phyloP scores from a whole-genome alignment of 2,888 invertebrate genomes.

The Ptychoptera albimana region DNA sequence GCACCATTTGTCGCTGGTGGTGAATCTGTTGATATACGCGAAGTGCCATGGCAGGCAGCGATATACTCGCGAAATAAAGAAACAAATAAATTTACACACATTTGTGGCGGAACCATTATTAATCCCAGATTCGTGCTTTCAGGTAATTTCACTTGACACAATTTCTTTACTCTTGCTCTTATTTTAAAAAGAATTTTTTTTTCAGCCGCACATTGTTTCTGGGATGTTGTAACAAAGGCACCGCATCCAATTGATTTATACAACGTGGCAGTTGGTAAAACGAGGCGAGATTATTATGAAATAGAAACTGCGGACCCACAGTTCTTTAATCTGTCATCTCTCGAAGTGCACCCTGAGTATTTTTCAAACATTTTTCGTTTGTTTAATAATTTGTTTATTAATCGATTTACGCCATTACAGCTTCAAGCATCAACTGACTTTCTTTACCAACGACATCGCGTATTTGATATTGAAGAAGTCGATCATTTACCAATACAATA shows the following conservation, averaged over 20 bases:
- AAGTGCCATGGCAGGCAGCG: constrained; percentile 9
- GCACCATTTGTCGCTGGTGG: constrained; percentile 3
- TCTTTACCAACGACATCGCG: too few relatives aligned
- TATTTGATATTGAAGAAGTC: too few relatives aligned
- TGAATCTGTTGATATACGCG: background rate
- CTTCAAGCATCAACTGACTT: too few relatives aligned
- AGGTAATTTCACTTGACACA: background rate
- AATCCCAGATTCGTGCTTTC: constrained; percentile 7
- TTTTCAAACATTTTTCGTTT: too few relatives aligned
- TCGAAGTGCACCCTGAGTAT: constrained; percentile 5
- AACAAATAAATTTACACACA: background rate
- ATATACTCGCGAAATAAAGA: background rate
- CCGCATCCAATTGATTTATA: constrained; percentile 1
- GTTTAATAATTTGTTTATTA: background rate
- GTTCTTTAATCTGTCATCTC: constrained; percentile 9
- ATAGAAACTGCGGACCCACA: constrained; percentile 9
- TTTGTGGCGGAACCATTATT: constrained; percentile 9
- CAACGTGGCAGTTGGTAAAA: constrained; percentile 9
- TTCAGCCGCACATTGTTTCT: constrained; percentile 11
- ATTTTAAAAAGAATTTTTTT: background rate
- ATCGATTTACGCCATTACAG: background rate
- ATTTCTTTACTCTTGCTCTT: background rate
- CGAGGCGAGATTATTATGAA: constrained; percentile 5
- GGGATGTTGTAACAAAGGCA: constrained; percentile 1
- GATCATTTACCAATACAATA: too few relatives aligned